A percentile compares a stretch with the other conserved stretches of the same genome.
Evolutionary conservation across 1,140 invertebrate genomes (phyloP).

Genomic region (Leptinotarsa defecta): DNA sequence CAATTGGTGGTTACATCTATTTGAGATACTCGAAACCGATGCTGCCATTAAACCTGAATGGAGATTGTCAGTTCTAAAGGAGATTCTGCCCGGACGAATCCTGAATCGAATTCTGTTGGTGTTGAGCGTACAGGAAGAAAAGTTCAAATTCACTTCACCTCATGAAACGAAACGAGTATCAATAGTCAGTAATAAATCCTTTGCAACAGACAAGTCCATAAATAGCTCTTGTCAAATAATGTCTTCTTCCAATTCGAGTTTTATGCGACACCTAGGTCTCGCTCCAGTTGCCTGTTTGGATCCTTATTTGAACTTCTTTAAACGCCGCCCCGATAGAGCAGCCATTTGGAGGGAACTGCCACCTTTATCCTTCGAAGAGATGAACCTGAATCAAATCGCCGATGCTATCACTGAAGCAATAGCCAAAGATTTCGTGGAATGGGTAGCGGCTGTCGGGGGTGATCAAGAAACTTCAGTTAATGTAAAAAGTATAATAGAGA

Average conservation of each 20-base stretch:
- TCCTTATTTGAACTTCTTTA: conserved; percentile 50
- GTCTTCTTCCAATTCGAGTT: conserved; percentile 5
- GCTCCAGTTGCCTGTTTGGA: conserved; percentile 15
- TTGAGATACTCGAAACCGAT: conserved; percentile 19
- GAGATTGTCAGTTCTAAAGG: conserved; percentile 19
- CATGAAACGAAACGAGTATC: background rate
- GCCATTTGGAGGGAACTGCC: conserved; percentile 45
- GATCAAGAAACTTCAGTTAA: conserved; percentile 53
- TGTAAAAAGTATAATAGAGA: conserved; percentile 57
- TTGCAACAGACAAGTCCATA: background rate
- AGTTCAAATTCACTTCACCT: background rate
- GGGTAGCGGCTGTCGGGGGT: conserved; percentile 61
- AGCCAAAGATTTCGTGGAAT: conserved; percentile 64
- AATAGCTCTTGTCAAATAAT: background rate
- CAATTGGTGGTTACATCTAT: conserved; percentile 21
- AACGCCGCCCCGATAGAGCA: conserved; percentile 39
- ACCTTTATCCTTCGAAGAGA: conserved; percentile 42
- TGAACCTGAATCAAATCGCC: conserved; percentile 58
- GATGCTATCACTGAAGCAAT: conserved; percentile 61
- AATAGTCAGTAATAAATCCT: conserved; percentile 10
- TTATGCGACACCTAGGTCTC: background rate
- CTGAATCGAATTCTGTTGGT: conserved; percentile 4
- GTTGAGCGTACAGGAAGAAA: background rate
- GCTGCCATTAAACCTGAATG: background rate
- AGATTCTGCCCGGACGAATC: conserved; percentile 11